Evolutionary conservation across 2,113 vertebrate genomes (phyloP).

Genomic region (Tinamus guttatus): DNA sequence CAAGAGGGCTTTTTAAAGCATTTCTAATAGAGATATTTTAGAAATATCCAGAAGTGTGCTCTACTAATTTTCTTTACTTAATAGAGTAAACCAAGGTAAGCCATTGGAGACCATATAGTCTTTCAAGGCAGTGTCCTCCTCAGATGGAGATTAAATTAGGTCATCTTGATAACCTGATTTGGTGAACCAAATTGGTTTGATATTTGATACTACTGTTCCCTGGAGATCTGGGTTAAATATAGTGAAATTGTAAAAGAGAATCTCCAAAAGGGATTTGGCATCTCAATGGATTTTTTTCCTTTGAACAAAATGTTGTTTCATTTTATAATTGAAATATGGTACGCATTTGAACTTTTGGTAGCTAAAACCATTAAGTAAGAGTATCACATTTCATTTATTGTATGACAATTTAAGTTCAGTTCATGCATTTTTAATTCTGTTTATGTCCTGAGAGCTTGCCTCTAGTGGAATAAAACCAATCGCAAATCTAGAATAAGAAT

Average conservation of each 20-base stretch:
- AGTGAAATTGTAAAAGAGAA: conserved; percentile 2
- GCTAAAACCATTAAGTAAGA: conserved; percentile 39
- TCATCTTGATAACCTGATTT: conserved; percentile 52
- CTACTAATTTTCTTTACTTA: conserved; percentile 3
- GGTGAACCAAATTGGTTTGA: conserved; percentile 24
- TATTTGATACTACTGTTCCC: background rate
- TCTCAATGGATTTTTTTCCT: background rate
- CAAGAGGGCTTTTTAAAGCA: background rate
- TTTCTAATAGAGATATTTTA: conserved; percentile 22
- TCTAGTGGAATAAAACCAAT: conserved; percentile 52
- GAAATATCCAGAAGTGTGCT: background rate
- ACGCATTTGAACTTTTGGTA: conserved; percentile 47
- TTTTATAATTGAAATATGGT: conserved; percentile 49
- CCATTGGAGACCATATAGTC: background rate
- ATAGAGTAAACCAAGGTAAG: background rate
- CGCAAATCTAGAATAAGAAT: conserved; percentile 19
- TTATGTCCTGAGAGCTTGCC: conserved; percentile 46
- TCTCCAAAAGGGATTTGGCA: conserved; percentile 10
- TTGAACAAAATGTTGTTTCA: conserved; percentile 36
- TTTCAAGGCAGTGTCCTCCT: conserved; percentile 30
- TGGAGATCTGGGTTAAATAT: conserved; percentile 13
- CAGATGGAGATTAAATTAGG: conserved; percentile 38
- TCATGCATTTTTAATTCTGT: conserved; percentile 64
- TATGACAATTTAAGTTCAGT: conserved; percentile 45
- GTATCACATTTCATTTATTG: conserved; percentile 49